These are phyloP conservation scores for Acrobasis suavella DNA, from an alignment of 2,888 invertebrate genomes.

Conservation along the genomic window DNA sequence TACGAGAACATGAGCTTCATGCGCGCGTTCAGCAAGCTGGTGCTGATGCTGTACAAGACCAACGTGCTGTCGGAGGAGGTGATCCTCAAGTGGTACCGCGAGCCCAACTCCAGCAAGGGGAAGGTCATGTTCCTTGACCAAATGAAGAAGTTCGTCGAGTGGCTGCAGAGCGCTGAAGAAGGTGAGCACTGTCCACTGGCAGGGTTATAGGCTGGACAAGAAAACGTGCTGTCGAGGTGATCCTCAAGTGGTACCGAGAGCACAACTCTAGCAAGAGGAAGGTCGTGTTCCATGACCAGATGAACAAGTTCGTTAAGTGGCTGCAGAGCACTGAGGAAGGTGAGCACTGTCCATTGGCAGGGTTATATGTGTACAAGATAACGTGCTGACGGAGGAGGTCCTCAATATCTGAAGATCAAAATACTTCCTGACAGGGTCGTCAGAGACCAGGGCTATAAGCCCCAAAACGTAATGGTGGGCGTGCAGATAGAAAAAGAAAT, in stretches of 20 bases:
- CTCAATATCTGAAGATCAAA: too few species aligned
- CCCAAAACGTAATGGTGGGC: too few species aligned
- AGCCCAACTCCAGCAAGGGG: conserved; percentile 94
- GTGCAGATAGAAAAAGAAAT: too few species aligned
- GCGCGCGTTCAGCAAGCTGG: conserved; percentile 98
- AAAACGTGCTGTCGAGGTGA: conserved; percentile 96
- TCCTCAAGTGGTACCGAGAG: conserved; percentile 98
- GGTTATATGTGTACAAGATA: conserved; percentile 92
- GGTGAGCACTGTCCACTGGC: conserved; percentile 53
- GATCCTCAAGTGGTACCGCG: conserved; percentile 98
- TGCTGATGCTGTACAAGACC: conserved; percentile 97
- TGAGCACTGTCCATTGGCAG: conserved; percentile 37
- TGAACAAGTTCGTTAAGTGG: conserved; percentile 99
- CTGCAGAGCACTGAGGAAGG: conserved; percentile 97
- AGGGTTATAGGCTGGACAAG: conserved; percentile 88
- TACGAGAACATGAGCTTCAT: conserved; percentile 99
- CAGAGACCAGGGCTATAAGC: too few species aligned
- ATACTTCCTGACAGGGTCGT: too few species aligned
- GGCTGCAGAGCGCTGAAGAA: conserved; percentile 98
- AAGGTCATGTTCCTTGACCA: conserved; percentile 99
- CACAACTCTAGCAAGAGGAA: conserved; percentile 96
- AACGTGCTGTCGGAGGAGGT: conserved; percentile 97
- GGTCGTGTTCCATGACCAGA: conserved; percentile 98
- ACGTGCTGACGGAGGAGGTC: conserved; percentile 95
- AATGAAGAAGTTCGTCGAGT: conserved; percentile 98